A percentile compares a stretch with the other conserved stretches of the same genome.
These are phyloP conservation scores for Caenorhabditis japonica DNA, from an alignment of 2,888 invertebrate species.

Conservation along the genomic window DNA sequence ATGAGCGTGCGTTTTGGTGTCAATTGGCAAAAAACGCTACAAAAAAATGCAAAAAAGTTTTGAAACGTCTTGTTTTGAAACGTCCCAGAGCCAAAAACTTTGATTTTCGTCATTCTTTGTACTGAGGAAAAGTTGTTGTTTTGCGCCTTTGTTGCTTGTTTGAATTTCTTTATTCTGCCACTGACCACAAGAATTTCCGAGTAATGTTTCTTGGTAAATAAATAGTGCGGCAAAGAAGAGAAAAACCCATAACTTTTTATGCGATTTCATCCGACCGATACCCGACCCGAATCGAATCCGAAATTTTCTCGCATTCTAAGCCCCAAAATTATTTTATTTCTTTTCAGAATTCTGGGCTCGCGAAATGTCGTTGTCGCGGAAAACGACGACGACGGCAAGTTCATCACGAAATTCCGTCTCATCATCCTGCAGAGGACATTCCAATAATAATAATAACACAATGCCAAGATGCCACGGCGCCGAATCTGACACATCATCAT, in stretches of 20 bases:
- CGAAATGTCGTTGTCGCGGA: conserved; percentile 57
- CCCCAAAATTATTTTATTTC: conserved; percentile 9
- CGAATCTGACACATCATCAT: background rate
- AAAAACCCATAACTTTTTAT: conserved; percentile 51
- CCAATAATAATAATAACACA: conserved; percentile 35
- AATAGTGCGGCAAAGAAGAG: conserved; percentile 19
- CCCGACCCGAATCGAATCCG: conserved; percentile 13
- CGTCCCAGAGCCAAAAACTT: no score
- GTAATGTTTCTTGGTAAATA: no score
- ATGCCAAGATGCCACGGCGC: conserved; percentile 28
- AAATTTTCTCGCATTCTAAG: conserved; percentile 7
- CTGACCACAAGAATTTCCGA: no score
- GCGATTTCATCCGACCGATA: conserved; percentile 40
- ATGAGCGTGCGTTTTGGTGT: no score
- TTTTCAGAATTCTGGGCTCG: conserved; percentile 56
- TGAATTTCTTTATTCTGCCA: conserved; percentile 4
- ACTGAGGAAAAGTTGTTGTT: background rate
- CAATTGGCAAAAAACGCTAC: no score
- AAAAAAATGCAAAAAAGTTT: no score
- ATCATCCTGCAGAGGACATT: conserved; percentile 19
- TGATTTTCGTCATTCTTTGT: background rate
- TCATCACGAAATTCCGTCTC: conserved; percentile 36
- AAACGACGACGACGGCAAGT: conserved; percentile 26
- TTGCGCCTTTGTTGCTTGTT: background rate
- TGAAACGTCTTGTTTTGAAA: no score